These are phyloP conservation scores for Acronicta psi DNA, from an alignment of 2,888 invertebrate genomes.

Conservation along the genomic window DNA sequence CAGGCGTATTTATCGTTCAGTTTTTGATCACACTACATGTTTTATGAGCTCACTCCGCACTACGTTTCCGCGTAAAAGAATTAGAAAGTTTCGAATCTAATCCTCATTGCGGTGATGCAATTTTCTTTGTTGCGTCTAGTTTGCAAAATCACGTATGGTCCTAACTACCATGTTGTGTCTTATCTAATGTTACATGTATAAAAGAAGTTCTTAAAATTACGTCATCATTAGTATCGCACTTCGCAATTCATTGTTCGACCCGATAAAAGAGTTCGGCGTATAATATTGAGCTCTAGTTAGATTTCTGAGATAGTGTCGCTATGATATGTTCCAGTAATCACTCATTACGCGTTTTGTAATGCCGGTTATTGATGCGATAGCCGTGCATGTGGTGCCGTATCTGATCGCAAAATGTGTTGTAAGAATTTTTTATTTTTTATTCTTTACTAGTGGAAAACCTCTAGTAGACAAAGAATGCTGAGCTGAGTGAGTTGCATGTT, in stretches of 20 bases:
- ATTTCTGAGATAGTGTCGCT: constrained; percentile 31
- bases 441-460: background rate
- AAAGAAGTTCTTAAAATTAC: constrained; percentile 38
- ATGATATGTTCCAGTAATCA: constrained; percentile 42
- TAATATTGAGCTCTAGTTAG: constrained; percentile 19
- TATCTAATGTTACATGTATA: constrained; percentile 40
- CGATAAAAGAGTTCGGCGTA: constrained; percentile 23
- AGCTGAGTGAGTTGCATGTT: constrained; percentile 3
- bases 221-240: constrained; percentile 48
- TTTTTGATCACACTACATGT: background rate
- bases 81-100: constrained; percentile 33
- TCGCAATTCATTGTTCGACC: constrained; percentile 42
- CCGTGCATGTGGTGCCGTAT: constrained; percentile 5
- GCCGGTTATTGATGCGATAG: constrained; percentile 11
- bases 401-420: constrained; percentile 7
- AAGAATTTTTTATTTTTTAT: background rate
- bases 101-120: constrained; percentile 22
- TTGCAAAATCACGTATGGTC: constrained; percentile 46
- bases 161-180: constrained; percentile 23
- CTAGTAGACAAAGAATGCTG: background rate
- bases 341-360: constrained; percentile 17
- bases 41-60: constrained; percentile 15
- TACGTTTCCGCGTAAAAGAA: constrained; percentile 13
- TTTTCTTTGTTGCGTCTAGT: constrained; percentile 25
- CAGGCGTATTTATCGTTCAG: constrained; percentile 3